Percentiles rank a stretch among this genome's conserved stretches.
These are phyloP conservation scores for Donacobius atricapilla DNA, from an alignment of 2,113 vertebrate species.

Conservation along the genomic window DNA sequence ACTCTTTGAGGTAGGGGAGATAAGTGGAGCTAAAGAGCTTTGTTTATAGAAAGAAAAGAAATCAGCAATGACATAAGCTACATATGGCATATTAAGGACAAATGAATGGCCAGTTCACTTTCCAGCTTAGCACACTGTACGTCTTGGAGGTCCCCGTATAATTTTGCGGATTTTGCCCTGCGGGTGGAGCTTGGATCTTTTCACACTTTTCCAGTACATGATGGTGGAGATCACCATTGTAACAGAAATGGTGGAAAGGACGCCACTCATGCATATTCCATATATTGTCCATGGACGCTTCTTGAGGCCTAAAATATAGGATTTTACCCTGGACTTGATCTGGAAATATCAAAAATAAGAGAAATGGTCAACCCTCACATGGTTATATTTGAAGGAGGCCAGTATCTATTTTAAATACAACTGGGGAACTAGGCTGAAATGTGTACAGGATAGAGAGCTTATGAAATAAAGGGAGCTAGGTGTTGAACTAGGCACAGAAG, in stretches of 20 bases:
- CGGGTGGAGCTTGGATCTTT: conserved; percentile 83
- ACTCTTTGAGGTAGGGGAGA: conserved; percentile 48
- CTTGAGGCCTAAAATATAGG: conserved; percentile 87
- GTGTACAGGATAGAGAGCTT: not conserved
- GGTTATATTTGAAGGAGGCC: not conserved
- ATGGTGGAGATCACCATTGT: conserved; percentile 85
- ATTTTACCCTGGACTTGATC: conserved; percentile 85
- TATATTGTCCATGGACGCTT: conserved; percentile 83
- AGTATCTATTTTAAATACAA: not conserved
- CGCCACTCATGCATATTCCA: conserved; percentile 82
- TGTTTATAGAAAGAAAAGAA: conserved; percentile 8
- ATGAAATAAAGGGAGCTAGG: not conserved
- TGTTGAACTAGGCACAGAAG: not conserved
- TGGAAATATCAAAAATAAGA: conserved; percentile 80
- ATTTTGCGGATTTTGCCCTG: conserved; percentile 86
- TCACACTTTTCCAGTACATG: conserved; percentile 84
- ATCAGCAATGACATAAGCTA: not conserved
- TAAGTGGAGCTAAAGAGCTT: conserved; percentile 29
- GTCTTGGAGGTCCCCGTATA: conserved; percentile 75
- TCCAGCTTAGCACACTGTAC: conserved; percentile 58
- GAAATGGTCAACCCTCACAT: conserved; percentile 19
- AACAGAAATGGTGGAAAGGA: conserved; percentile 78
- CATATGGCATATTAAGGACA: conserved; percentile 66
- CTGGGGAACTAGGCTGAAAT: not conserved
- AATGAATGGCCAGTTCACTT: conserved; percentile 59